Base-by-base conservation (phyloP, 2,113 vertebrate genomes). In the Indicator indicator region DNA sequence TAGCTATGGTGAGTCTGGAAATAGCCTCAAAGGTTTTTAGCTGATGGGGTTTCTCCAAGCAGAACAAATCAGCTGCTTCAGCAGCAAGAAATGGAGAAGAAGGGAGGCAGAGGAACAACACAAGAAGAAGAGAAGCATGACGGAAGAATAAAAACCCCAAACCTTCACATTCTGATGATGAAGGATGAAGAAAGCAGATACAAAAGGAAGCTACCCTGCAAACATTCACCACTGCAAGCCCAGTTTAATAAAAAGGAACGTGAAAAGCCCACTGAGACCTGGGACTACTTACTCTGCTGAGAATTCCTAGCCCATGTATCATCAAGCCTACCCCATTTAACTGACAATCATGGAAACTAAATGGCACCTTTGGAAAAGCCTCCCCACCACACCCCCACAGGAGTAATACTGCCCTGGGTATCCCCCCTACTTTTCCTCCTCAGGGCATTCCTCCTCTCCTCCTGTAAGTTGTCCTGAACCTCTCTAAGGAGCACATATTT, bases 401-500 rank as follows among this genome's bases (percentile, higher is more conserved):
- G 46, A 7, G 10, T 24, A 44, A 64, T 30, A 9, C n/a, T 58
- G 44, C 46, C 46, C 40, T 38, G 38, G 46, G 24, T 9, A 79
- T 14, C 71, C 48, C 60, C 17, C 56, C 55, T 69, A 27, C 67
- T 28, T 13, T 6, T 63, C n/a, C 50, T 23, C n/a, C 6, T n/a
- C 80, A 56, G 0, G 0, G 19, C 13, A 33, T 55, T 87, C 23
- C n/a, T 81, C 30, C 21, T 40, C 89, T 65, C 72, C 40, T 59
- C 58, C 55, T 21, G 21, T 10, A 38, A 67, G 33, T 32, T 72
- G 80, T 73, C 24, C 48, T 4, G 11, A 90, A 54, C 33, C 72
- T 54, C 0, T 0, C 62, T 46, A 75, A 46, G 33, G 28, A 79
- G 44, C 28, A n/a, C 1, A 0, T 42, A 15, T 62, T 90, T 68